Percentiles rank a stretch among this genome's conserved stretches.
Evolutionary conservation across 2,797 vertebrate species (phyloP).

Genomic region (Caiman crocodilus): DNA sequence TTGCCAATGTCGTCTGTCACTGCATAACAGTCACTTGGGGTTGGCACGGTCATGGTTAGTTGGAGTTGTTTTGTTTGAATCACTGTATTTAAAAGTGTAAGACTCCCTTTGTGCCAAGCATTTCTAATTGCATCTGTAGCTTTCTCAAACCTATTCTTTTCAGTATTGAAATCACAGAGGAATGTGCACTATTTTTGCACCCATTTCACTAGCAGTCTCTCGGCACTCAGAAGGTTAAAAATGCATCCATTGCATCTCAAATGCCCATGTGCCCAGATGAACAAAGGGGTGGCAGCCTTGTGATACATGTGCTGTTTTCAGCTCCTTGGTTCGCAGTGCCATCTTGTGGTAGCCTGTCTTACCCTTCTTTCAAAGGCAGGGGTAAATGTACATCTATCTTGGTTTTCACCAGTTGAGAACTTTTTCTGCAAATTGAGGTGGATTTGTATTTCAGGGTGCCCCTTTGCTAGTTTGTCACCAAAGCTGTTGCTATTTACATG

Average conservation of each 20-base stretch:
- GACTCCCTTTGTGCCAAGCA: background rate
- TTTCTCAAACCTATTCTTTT: fast-evolving
- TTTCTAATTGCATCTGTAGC: fast-evolving
- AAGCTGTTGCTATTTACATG: fast-evolving
- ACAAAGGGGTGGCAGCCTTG: background rate
- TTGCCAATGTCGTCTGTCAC: background rate
- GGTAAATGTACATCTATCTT: fast-evolving
- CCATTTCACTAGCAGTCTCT: fast-evolving
- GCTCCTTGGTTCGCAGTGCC: slow-evolving; percentile 65
- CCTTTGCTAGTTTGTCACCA: fast-evolving
- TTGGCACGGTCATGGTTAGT: background rate
- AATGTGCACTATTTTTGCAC: background rate
- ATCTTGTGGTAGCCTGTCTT: slow-evolving; percentile 67
- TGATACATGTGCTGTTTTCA: background rate
- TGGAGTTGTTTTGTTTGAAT: background rate
- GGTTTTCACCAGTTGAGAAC: background rate
- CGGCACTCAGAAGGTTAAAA: fast-evolving
- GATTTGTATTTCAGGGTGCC: background rate
- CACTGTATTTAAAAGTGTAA: background rate
- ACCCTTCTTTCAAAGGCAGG: background rate
- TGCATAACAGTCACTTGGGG: background rate
- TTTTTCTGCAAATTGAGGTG: fast-evolving
- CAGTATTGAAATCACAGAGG: background rate
- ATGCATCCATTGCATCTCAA: background rate
- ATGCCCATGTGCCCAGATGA: background rate